Percentiles rank a stretch among this genome's conserved stretches.
Conservation (phyloP, 2,113 vertebrate species). For the Zosterops japonicus region DNA sequence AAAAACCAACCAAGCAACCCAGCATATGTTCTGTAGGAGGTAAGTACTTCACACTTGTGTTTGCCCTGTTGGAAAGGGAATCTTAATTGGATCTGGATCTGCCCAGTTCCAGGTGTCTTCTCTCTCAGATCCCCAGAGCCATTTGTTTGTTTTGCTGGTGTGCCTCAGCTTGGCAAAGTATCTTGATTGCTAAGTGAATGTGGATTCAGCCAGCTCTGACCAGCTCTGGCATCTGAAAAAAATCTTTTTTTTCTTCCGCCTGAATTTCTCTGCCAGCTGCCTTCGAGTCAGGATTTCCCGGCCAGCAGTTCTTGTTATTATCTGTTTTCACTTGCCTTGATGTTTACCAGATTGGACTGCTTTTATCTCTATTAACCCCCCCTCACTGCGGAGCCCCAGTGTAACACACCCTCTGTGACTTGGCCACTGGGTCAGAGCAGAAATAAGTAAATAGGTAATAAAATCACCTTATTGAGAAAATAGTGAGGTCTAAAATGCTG, state of each 20-base stretch:
- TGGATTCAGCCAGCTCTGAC: conserved; percentile 51
- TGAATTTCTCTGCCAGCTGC: conserved; percentile 54
- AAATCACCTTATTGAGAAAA: not conserved
- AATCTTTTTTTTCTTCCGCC: conserved; percentile 42
- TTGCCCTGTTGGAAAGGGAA: not conserved
- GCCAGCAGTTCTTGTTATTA: conserved; percentile 42
- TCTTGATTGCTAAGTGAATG: not conserved
- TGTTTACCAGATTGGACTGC: conserved; percentile 36
- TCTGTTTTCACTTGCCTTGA: conserved; percentile 45
- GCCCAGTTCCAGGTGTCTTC: conserved; percentile 21
- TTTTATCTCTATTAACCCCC: conserved; percentile 25
- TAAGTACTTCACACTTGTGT: not conserved
- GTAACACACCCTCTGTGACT: not conserved
- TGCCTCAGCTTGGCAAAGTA: not conserved
- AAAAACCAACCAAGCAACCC: not conserved
- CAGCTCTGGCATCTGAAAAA: conserved; percentile 54
- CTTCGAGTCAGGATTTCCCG: conserved; percentile 44
- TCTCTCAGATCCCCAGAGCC: not conserved
- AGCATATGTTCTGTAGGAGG: not conserved
- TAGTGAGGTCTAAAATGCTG: not conserved
- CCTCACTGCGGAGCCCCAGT: not conserved
- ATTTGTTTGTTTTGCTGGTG: not conserved
- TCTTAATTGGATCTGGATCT: not conserved
- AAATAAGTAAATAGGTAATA: not conserved
- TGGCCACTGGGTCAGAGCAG: not conserved